These are phyloP conservation scores for Sepioteuthis lessoniana DNA, from an alignment of 2,888 invertebrate genomes.

Conservation along the genomic window DNA sequence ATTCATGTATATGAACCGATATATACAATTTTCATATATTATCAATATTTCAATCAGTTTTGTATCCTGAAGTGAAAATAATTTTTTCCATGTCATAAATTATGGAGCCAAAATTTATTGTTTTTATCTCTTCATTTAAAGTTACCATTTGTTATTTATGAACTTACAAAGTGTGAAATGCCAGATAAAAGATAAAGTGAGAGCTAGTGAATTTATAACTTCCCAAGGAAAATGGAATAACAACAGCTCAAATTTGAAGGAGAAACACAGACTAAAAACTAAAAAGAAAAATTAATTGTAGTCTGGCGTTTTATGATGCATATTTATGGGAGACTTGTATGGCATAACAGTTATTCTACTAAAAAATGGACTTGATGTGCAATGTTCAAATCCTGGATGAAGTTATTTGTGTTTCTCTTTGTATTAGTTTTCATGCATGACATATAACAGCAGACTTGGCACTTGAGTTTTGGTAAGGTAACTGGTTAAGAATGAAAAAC, in stretches of 20 bases:
- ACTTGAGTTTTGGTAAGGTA: too few relatives aligned
- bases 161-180: background rate
- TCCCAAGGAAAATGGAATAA: background rate
- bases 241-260: background rate
- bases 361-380: too few relatives aligned
- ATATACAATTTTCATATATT: background rate
- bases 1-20: background rate
- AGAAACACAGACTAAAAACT: background rate
- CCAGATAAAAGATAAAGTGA: background rate
- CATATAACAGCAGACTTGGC: too few relatives aligned
- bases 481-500: too few relatives aligned
- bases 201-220: background rate
- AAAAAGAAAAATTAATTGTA: background rate
- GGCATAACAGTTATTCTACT: too few relatives aligned
- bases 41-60: slow-evolving; percentile 5
- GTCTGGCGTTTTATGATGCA: background rate
- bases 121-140: background rate
- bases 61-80: background rate
- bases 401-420: too few relatives aligned
- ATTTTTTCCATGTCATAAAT: slow-evolving; percentile 15
- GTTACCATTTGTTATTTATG: slow-evolving; percentile 11
- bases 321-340: background rate
- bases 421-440: too few relatives aligned
- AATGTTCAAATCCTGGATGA: too few relatives aligned
- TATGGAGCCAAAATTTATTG: background rate